Evolutionary conservation across 1,140 invertebrate genomes (phyloP), one percentile per base, ranked within the genome.

Genomic region (Chrysoperla carnea): DNA sequence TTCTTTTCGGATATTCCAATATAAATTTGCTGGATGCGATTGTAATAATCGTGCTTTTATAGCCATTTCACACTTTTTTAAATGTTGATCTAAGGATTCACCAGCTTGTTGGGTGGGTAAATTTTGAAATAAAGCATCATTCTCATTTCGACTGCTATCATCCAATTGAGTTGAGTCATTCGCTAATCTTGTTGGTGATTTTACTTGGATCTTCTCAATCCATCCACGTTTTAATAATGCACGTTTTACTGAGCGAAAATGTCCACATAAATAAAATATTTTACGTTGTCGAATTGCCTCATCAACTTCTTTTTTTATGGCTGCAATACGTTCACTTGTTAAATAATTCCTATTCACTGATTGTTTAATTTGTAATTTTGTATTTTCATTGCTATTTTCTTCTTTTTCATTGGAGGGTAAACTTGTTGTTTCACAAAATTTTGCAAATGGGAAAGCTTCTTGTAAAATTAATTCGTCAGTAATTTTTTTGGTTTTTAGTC

Each of bases 1-100:
- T 51, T 91, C 87, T 44, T 82, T 73, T 41, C 84, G 76, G 27
- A 84, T 76, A 15, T 84, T 86, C 88, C 88, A 94, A 36, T 91
- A 70, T 48, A 92, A 86, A 51, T 88, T 82, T 4, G 87, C 73
- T 49, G 78, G 73, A 52, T 81, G 68, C 7, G 48, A 47, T 54
- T 76, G 72, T 48, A 78, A 61, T 53, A 77, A 73, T 45, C 76
- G 66, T 4, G 69, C 75, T 51, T 76, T 67, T 36, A 78, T 74
- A 50, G 70, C 70, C 47, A 68, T 62, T 52, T 72, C 69, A 42
- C 68, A 70, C 53, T 72, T 77, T 55, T 45, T 47, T 9, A 48
- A 49, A 40, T 55, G 58, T 17, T 48, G 52, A 29, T 51, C 44
- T 6, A 44, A 49, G 11, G 49, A 47, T 50, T 60, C 68, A 47